Evolutionary conservation across 2,113 vertebrate genomes (phyloP), one percentile per base, ranked within the genome.

Genomic region (Climacteris rufus): DNA sequence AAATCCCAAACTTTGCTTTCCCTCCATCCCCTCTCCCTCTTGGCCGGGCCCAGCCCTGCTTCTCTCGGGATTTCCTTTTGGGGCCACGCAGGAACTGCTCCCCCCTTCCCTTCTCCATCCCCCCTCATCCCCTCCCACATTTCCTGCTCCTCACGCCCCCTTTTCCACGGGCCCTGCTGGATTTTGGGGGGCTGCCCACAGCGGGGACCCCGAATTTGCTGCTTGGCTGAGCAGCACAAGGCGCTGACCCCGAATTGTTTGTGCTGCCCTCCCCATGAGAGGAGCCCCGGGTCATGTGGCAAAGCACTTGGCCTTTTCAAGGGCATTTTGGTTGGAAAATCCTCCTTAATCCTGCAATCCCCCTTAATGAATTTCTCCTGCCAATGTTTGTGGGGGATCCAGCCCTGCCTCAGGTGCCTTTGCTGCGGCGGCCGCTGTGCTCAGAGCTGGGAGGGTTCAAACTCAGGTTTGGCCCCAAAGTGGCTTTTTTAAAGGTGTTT

Each of bases 301-400:
- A 13, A 65, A 81, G n/a, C n/a, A n/a, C n/a, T n/a, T n/a, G n/a
- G 76, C 44, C 47, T 71, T 85, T 57, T 24, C 18, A 61, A 64
- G 56, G 64, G 13, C 7, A 4, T 19, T 89, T 93, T 87, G 24
- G n/a, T n/a, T 56, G 49, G 49, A 57, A 91, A 95, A 95, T 83
- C 87, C 83, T 79, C 14, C 61, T 59, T 96, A 97, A 97, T 97
- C 94, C 84, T 15, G 14, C 77, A 91, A 65, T 83, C 77, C 82
- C 49, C 19, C 27, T 21, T 92, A 95, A 96, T 97, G 61, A 94
- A 50, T 85, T 93, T 93, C 70, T 61, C 7, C 65, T 93, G 96
- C 90, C 90, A 94, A 85, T 15, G 15, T 64, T 57, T 50, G 15
- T 15, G 8, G 8, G 35, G 23, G 42, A 24, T 33, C 37, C 21